These are phyloP conservation scores for Eutrigla gurnardus DNA, from an alignment of 2,797 vertebrate species.

Conservation along the genomic window DNA sequence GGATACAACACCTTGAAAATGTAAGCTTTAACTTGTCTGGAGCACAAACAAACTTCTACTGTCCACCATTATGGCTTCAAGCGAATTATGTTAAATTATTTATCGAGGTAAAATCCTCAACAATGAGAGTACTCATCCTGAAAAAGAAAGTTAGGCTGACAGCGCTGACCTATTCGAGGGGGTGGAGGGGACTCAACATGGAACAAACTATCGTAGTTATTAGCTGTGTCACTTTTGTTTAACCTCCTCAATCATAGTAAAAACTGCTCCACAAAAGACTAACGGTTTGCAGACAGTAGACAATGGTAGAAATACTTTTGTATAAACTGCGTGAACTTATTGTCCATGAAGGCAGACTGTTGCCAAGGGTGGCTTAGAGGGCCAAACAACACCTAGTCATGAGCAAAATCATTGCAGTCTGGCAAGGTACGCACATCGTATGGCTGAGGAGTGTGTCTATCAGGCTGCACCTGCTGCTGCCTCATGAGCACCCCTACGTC, in stretches of 20 bases:
- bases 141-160: too few relatives aligned
- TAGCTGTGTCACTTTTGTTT: neutral
- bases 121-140: neutral
- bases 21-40: constrained; percentile 43
- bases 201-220: neutral
- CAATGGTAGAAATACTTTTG: neutral
- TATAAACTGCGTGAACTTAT: neutral
- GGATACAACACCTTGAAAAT: constrained; percentile 44
- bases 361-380: too few relatives aligned
- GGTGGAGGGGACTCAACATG: neutral
- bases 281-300: neutral
- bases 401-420: too few relatives aligned
- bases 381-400: too few relatives aligned
- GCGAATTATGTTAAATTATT: constrained; percentile 36
- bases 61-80: constrained; percentile 11
- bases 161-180: neutral
- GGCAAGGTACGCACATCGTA: too few relatives aligned
- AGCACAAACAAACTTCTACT: constrained; percentile 32
- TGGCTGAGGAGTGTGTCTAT: too few relatives aligned
- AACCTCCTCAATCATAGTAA: neutral
- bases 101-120: constrained; percentile 28
- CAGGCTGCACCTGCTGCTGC: too few relatives aligned
- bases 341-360: neutral
- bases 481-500: too few relatives aligned
- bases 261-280: neutral